Evolutionary conservation across 2,797 vertebrate species (phyloP).

Genomic region (Morelia viridis): DNA sequence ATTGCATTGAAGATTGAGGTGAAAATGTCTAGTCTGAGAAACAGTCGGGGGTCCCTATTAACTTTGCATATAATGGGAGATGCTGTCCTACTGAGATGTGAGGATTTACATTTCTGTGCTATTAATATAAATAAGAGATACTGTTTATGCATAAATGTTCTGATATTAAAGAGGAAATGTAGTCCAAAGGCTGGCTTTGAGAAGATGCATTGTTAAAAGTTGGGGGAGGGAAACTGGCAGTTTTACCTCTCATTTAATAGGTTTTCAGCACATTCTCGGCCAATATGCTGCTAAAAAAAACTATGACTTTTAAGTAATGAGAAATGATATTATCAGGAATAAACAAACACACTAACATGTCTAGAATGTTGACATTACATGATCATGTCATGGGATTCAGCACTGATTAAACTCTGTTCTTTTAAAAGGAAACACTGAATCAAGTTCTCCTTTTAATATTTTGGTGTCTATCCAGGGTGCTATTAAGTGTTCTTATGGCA

Average conservation of each 20-base stretch:
- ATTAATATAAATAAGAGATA: conserved; percentile 7
- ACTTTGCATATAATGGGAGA: conserved; percentile 5
- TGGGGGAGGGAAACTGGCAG: not conserved
- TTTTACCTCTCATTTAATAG: conserved; percentile 15
- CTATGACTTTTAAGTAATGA: conserved; percentile 31
- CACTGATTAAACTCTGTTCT: conserved; percentile 21
- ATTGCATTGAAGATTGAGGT: conserved; percentile 28
- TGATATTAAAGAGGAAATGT: not conserved
- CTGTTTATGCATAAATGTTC: not conserved
- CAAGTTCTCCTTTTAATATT: conserved; percentile 24
- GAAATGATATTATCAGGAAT: conserved; percentile 4
- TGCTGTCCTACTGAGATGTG: not conserved
- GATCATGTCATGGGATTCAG: not conserved
- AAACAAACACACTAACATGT: conserved; percentile 29
- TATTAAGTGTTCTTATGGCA: conserved; percentile 17
- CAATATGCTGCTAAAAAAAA: conserved; percentile 21
- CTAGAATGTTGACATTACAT: conserved; percentile 10
- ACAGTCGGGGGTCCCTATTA: not conserved
- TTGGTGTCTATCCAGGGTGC: conserved; percentile 7
- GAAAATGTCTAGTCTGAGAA: conserved; percentile 5
- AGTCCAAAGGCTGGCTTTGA: conserved; percentile 14
- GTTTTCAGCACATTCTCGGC: conserved; percentile 20
- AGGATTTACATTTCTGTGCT: conserved; percentile 18
- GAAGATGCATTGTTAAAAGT: conserved; percentile 3
- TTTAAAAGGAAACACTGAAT: conserved; percentile 25